Evolutionary conservation across 2,797 vertebrate species (phyloP).

Genomic region (Lutjanus campechanus): DNA sequence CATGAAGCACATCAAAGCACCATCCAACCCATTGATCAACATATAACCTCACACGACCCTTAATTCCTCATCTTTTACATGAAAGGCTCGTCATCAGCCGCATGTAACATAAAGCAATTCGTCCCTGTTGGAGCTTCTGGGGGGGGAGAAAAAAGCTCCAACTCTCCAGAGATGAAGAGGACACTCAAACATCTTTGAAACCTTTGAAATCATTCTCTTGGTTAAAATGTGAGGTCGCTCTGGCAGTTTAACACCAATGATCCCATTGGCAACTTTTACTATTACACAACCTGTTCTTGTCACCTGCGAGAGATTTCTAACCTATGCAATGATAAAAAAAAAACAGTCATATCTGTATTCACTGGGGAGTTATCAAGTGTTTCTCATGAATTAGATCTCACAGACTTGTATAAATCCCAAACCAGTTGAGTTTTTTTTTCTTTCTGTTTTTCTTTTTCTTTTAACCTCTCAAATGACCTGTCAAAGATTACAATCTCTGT

Average conservation of each 20-base stretch:
- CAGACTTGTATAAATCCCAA: neutral
- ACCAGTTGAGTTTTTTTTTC: neutral
- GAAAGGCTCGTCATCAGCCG: slow-evolving; percentile 1
- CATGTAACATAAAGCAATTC: slow-evolving; percentile 6
- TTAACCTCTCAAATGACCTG: neutral
- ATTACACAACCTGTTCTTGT: slow-evolving; percentile 1
- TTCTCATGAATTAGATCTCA: neutral
- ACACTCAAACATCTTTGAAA: slow-evolving; percentile 37
- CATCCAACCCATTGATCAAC: neutral
- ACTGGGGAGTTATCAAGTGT: neutral
- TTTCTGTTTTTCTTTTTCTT: neutral
- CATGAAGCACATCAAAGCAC: neutral
- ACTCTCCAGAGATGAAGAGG: slow-evolving; percentile 40
- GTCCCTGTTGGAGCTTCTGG: neutral
- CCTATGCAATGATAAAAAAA: slow-evolving; percentile 1
- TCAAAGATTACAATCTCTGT: neutral
- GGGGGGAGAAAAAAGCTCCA: neutral
- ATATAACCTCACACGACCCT: neutral
- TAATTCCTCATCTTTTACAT: neutral
- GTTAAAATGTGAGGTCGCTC: slow-evolving; percentile 25
- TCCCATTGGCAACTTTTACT: slow-evolving; percentile 15
- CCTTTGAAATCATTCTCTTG: slow-evolving; percentile 31
- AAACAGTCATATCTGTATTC: neutral
- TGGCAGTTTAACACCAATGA: slow-evolving; percentile 26
- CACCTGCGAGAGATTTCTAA: neutral